Evolutionary conservation across 2,797 vertebrate species (phyloP).

Genomic region (Loris lydekkerianus): DNA sequence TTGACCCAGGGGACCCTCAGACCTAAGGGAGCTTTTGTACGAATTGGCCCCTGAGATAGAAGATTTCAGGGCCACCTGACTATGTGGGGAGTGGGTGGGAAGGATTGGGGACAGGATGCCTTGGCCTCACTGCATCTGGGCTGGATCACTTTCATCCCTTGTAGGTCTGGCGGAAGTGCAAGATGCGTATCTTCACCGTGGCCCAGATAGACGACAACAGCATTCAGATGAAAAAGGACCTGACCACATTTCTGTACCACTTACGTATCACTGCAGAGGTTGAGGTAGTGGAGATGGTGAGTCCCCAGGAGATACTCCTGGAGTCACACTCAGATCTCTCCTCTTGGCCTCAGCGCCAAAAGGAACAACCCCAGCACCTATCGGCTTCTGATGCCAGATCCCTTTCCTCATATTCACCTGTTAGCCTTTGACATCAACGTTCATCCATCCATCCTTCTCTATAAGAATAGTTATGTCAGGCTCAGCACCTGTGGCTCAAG

Average conservation of each 20-base stretch:
- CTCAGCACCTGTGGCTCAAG: too few species aligned
- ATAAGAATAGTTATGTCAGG: background rate
- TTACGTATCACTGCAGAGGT: constrained; percentile 96
- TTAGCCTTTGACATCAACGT: background rate
- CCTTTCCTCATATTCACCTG: background rate
- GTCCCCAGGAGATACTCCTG: background rate
- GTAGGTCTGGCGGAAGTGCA: constrained; percentile 99
- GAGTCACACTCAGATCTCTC: background rate
- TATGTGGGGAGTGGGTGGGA: background rate
- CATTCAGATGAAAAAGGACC: constrained; percentile 99
- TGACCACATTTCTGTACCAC: constrained; percentile 98
- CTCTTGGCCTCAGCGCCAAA: background rate
- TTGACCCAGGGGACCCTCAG: background rate
- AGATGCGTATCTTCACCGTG: constrained; percentile 99
- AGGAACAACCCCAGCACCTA: background rate
- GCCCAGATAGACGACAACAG: constrained; percentile 99
- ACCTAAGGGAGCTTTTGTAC: background rate
- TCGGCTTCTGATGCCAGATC: background rate
- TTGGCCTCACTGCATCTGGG: background rate
- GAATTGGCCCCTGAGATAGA: background rate
- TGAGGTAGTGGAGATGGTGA: constrained; percentile 99
- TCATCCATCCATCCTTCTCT: too few species aligned
- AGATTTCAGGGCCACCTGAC: background rate
- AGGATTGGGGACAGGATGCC: background rate
- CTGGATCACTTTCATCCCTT: background rate